A percentile compares a stretch with the other conserved stretches of the same genome.
Conservation (phyloP, 2,797 vertebrate species). For the Synaphobranchus kaupii region DNA sequence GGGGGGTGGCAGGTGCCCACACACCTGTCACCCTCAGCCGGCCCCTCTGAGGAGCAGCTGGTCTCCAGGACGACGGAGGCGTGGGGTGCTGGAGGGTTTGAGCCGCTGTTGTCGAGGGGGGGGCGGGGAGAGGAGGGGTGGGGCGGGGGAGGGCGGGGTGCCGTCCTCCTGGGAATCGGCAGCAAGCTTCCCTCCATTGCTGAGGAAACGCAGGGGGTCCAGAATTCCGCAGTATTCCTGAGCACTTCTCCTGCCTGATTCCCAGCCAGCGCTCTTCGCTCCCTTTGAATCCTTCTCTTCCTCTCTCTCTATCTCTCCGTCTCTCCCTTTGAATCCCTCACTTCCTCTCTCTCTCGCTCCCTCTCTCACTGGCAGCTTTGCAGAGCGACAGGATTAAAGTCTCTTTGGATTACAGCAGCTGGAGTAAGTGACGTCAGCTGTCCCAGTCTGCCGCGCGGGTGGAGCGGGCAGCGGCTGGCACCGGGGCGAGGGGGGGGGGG, state of each 20-base stretch:
- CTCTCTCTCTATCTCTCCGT: slow-evolving; percentile 58
- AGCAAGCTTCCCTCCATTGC: slow-evolving; percentile 11
- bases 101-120: slow-evolving; percentile 37
- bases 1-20: slow-evolving; percentile 54
- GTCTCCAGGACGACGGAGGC: slow-evolving; percentile 67
- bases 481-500: neutral
- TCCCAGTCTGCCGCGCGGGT: slow-evolving; percentile 27
- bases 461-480: slow-evolving; percentile 37
- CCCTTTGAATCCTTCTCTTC: slow-evolving; percentile 57
- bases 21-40: slow-evolving; percentile 66
- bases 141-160: slow-evolving; percentile 29
- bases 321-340: slow-evolving; percentile 53
- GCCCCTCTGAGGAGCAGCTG: slow-evolving; percentile 58
- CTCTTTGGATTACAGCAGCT: slow-evolving; percentile 73
- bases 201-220: slow-evolving; percentile 25
- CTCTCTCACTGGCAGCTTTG: slow-evolving; percentile 85
- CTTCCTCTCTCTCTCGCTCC: slow-evolving; percentile 66
- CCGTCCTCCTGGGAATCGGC: slow-evolving; percentile 4
- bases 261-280: slow-evolving; percentile 49
- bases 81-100: slow-evolving; percentile 43
- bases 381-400: slow-evolving; percentile 79
- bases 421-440: slow-evolving; percentile 64
- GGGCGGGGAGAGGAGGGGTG: slow-evolving; percentile 25
- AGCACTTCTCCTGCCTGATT: slow-evolving; percentile 10
- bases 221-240: slow-evolving; percentile 32